A percentile compares a stretch with the other conserved stretches of the same genome.
These are phyloP conservation scores for Tetheella fluctuosa DNA, from an alignment of 2,888 invertebrate genomes.

Conservation along the genomic window DNA sequence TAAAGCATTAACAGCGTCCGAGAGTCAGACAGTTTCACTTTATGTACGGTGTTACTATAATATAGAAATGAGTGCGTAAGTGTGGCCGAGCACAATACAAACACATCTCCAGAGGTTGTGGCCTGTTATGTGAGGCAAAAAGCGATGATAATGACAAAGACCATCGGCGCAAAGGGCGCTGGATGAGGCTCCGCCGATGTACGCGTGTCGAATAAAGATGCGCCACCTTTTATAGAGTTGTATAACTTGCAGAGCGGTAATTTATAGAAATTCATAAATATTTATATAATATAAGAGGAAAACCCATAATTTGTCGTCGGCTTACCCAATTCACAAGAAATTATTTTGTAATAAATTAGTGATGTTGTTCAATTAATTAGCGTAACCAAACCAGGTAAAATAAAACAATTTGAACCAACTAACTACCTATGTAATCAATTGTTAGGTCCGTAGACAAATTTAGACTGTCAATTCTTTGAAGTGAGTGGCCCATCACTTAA, in stretches of 20 bases:
- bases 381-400: no score
- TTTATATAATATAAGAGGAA: no score
- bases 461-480: no score
- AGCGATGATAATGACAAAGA: constrained; percentile 81
- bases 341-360: no score
- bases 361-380: no score
- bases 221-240: constrained; percentile 36
- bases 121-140: constrained; percentile 78
- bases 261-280: constrained; percentile 22
- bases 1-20: not conserved
- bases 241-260: constrained; percentile 46
- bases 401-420: no score
- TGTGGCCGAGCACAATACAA: constrained; percentile 48
- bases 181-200: constrained; percentile 59
- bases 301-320: no score
- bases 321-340: no score
- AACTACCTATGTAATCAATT: no score
- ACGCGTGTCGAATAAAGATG: constrained; percentile 76
- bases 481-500: no score
- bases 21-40: constrained; percentile 21
- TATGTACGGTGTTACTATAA: constrained; percentile 32
- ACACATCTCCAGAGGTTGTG: constrained; percentile 59
- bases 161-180: constrained; percentile 77
- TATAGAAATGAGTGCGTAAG: constrained; percentile 47
- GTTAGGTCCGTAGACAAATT: no score